Base-by-base conservation (phyloP, 2,113 vertebrate species). In the Tyto alba region DNA sequence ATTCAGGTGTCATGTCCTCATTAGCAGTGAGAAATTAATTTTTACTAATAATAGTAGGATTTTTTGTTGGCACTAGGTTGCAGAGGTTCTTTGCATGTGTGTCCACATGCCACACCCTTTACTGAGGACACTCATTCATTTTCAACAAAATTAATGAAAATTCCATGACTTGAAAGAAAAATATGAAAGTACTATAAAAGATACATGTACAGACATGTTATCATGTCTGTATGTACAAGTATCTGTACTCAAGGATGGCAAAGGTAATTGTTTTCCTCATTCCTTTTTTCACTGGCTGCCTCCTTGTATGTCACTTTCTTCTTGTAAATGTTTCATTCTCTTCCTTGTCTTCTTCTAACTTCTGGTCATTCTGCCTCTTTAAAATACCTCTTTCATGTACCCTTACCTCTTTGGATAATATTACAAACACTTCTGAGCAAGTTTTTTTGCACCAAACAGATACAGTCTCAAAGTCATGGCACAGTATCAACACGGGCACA, bases 191-290 rank as follows among this genome's bases (percentile, higher is more conserved):
- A 59, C 17, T 43, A 8, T 56, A 32, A 75, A 90, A 88, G n/a
- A n/a, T n/a, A n/a, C n/a, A n/a, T 11, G 20, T 27, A 22, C 1
- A 52, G 13, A 15, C 16, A 11, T 0, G 0, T 40, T 74, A 82
- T 88, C 22, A 22, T 22, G 8, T 53, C 16, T 57, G 0, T 34
- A 22, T 25, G 7, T 59, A 50, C 25, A 72, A 25, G 57, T 78
- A 63, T 7, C 48, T n/a, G 20, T 93, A 56, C 8, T 36, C 7
- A 9, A 40, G 17, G 5, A 45, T 34, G 6, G 10, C 15, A 76
- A 41, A 86, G 4, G 6, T 11, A 79, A 41, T 21, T 20, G 10
- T 18, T 78, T 74, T 75, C 5, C 9, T 71, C 1, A 18, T 53
- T 69, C 4, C 0, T 55, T 52, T 47, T 64, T 62, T 59, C 26